These are phyloP conservation scores for Drosophila koepferae DNA, from an alignment of 2,888 invertebrate genomes.

Conservation along the genomic window DNA sequence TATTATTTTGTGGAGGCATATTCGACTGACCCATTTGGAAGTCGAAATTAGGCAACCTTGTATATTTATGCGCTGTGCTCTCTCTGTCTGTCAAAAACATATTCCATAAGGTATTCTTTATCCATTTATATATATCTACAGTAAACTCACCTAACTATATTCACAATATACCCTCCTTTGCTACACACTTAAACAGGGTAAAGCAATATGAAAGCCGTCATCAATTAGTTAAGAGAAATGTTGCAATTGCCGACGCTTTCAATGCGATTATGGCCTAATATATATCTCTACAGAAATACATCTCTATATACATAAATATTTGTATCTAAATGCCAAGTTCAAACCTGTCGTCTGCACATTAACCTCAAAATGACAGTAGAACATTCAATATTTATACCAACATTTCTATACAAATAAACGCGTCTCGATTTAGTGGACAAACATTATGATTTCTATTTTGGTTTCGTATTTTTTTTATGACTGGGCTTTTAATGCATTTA, in stretches of 20 bases:
- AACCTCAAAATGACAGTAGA: conserved; percentile 55
- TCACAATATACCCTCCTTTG: neutral
- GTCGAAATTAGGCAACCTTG: too few species aligned
- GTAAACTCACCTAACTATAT: neutral
- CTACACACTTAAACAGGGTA: conserved; percentile 6
- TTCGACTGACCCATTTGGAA: too few species aligned
- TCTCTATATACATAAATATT: neutral
- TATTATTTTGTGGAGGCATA: too few species aligned
- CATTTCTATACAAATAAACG: conserved; percentile 34
- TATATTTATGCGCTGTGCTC: too few species aligned
- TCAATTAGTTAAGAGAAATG: conserved; percentile 67
- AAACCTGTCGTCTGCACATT: conserved; percentile 54
- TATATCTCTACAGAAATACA: neutral
- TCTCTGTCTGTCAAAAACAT: too few species aligned
- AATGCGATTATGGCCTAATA: conserved; percentile 5
- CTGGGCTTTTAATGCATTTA: conserved; percentile 64
- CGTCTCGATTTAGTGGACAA: conserved; percentile 24
- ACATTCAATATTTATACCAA: conserved; percentile 21
- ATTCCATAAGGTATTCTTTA: too few species aligned
- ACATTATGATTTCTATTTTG: conserved; percentile 56
- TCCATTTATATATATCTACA: neutral
- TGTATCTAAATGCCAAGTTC: conserved; percentile 22
- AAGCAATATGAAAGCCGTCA: conserved; percentile 35
- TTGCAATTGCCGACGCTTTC: conserved; percentile 37
- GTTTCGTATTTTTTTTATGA: conserved; percentile 55